Evolutionary conservation across 92 coral and sea anemone genomes (phyloP).

Genomic region (Parazoanthus darwini): DNA sequence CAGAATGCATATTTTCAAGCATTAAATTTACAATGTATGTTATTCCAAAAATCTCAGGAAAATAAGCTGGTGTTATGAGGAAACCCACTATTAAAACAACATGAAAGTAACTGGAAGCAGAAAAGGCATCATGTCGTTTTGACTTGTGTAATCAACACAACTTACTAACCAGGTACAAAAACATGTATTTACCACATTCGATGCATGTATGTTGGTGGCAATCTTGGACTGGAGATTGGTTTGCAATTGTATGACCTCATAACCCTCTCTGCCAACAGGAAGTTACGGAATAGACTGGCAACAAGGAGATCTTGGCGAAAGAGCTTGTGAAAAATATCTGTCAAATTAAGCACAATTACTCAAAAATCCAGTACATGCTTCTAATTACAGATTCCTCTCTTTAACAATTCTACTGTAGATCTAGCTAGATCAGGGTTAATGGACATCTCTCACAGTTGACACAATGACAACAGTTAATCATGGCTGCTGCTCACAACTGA

Average conservation of each 20-base stretch:
- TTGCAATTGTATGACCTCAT: constrained; percentile 97
- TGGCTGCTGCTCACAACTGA: too few species aligned
- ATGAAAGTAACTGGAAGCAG: too few species aligned
- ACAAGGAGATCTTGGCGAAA: constrained; percentile 96
- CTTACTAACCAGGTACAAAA: too few species aligned
- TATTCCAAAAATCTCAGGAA: too few species aligned
- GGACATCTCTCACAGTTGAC: too few species aligned
- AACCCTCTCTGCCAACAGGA: constrained; percentile 89
- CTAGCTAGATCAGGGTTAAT: too few species aligned
- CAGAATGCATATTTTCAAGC: neutral
- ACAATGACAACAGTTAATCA: too few species aligned
- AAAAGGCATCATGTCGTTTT: neutral
- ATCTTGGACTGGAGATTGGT: constrained; percentile 87
- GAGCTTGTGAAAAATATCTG: constrained; percentile 94
- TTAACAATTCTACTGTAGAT: too few species aligned
- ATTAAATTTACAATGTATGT: too few species aligned
- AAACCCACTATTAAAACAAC: too few species aligned
- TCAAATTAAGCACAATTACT: neutral
- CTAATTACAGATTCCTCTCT: too few species aligned
- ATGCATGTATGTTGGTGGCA: constrained; percentile 95
- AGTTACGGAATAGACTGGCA: constrained; percentile 95
- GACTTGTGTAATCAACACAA: neutral
- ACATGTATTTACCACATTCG: constrained; percentile 84
- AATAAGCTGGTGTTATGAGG: too few species aligned
- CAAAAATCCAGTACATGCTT: neutral